These are phyloP conservation scores for Druceiella hillmani DNA, from an alignment of 2,888 invertebrate genomes.

Conservation along the genomic window DNA sequence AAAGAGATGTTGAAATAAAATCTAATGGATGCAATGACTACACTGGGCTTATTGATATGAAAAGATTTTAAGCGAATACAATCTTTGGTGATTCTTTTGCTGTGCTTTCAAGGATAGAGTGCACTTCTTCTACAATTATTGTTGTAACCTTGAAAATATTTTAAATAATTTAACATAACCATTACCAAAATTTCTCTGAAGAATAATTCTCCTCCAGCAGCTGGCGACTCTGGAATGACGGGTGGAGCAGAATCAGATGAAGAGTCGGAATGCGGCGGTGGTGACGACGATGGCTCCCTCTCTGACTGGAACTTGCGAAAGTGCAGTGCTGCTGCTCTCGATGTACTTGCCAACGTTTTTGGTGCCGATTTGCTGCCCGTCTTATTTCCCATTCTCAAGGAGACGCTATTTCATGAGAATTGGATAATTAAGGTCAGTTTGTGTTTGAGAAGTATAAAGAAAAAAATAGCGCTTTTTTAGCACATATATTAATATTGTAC, in stretches of 20 bases:
- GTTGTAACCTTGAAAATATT: no score
- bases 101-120: no score
- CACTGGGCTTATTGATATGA: no score
- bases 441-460: slow-evolving; percentile 38
- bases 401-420: slow-evolving; percentile 89
- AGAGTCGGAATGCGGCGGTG: slow-evolving; percentile 74
- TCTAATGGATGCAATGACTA: no score
- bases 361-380: slow-evolving; percentile 91
- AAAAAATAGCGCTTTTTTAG: slow-evolving; percentile 5
- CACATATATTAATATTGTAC: slow-evolving; percentile 3
- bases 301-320: slow-evolving; percentile 99
- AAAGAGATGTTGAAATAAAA: no score
- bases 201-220: slow-evolving; percentile 34
- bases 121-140: no score
- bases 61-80: no score
- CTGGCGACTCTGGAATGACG: slow-evolving; percentile 50
- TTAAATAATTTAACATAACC: no score
- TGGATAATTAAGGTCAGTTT: slow-evolving; percentile 96
- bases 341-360: slow-evolving; percentile 96
- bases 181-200: no score
- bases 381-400: slow-evolving; percentile 92
- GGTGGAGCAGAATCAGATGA: slow-evolving; percentile 62
- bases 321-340: slow-evolving; percentile 97
- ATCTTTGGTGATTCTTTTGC: no score
- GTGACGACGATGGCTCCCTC: slow-evolving; percentile 82